Evolutionary conservation across 2,113 vertebrate genomes (phyloP).

Genomic region (Hemiprocne comata): DNA sequence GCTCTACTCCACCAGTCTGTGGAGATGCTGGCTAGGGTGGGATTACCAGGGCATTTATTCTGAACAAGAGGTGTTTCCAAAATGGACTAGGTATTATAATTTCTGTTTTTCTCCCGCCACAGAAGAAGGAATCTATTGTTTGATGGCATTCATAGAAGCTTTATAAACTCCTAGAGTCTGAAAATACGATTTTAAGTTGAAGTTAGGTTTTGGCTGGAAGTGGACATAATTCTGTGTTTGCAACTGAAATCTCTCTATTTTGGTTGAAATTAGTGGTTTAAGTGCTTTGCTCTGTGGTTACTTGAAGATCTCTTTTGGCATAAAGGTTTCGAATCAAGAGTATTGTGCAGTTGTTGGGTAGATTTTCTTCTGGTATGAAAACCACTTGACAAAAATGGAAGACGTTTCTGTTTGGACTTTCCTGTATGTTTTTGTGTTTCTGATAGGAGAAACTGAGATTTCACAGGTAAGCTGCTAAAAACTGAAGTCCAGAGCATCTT

Average conservation of each 20-base stretch:
- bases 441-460: background rate
- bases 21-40: background rate
- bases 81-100: background rate
- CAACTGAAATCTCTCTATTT: background rate
- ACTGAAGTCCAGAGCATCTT: background rate
- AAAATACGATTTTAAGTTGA: background rate
- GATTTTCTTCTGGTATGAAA: background rate
- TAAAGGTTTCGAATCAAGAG: fast-evolving
- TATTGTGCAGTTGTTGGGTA: background rate
- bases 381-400: background rate
- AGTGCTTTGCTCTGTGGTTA: background rate
- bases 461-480: background rate
- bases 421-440: background rate
- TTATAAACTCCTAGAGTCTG: background rate
- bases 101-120: background rate
- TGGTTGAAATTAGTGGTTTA: background rate
- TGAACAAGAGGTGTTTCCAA: background rate
- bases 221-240: background rate
- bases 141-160: background rate
- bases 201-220: background rate
- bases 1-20: fast-evolving
- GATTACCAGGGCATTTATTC: background rate
- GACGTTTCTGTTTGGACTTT: background rate
- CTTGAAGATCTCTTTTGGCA: background rate
- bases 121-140: background rate